Base-by-base conservation (phyloP, 2,113 vertebrate genomes). In the Antigone vipio region DNA sequence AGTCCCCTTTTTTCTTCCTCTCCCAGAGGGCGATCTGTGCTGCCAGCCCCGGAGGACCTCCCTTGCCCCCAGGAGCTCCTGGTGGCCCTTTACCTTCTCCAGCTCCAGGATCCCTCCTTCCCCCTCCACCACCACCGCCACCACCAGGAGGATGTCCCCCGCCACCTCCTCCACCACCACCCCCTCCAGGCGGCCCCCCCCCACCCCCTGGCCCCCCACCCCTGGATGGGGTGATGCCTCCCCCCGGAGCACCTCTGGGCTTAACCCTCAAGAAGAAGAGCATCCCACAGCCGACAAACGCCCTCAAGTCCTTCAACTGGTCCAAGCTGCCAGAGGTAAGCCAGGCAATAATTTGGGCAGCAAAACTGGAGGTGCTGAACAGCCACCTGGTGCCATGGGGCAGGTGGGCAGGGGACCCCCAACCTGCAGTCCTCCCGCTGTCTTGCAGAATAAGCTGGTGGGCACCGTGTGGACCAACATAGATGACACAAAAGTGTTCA, bases 241-340 rank as follows among this genome's bases (percentile, higher is more conserved):
- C 99, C 4, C 99, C 99, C 2, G 99, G 99, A 49, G 98, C 98
- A 23, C 99, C 99, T 1, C 27, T 99, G 68, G 99, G 99, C 29
- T 96, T 97, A 4, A 94, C 97, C 23, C 91, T 99, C 49, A 99
- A 99, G 97, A 99, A 98, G 98, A 99, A 99, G 96, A 99, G 98
- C 96, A 99, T 99, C 95, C 99, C 99, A 42, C 99, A 99, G 96
- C 99, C 99, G 0, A 95, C 98, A 0, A 99, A 99, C 0, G 98
- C 99, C 17, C 99, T 99, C 85, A 99, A 99, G 95, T 99, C 99
- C 86, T 99, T 99, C 98, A 99, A 99, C 98, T 99, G 99, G 99
- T 98, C 98, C 88, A 99, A 99, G 97, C 97, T 99, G 67, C 98
- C 99, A 32, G 99, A 99, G 99, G 99, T 99, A 95, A 98, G 78